Base-by-base conservation (phyloP, 1,140 invertebrate genomes). In the Anoplophora glabripennis region DNA sequence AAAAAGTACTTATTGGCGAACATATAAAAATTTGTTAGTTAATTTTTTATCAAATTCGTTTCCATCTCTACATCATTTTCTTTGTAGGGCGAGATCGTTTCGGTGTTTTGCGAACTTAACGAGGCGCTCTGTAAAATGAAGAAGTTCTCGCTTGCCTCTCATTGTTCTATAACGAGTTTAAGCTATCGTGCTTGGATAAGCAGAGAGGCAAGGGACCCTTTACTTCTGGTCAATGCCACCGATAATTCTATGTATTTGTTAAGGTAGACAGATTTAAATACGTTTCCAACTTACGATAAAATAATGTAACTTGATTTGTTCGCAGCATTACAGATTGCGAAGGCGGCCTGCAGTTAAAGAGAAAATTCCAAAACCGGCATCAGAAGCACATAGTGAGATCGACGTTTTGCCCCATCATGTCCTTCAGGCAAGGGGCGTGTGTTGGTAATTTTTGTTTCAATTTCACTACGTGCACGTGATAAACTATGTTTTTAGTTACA, bases 341-440 rank as follows among this genome's bases (percentile, higher is more conserved):
- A 66, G 88, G 87, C 41, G 79, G 79, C 33, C 68, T 90, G 12
- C 75, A 79, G 46, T 70, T 89, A 38, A 86, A 84, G 73, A 80
- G 82, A 63, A 84, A 81, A 41, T 89, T 89, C 72, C 78, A 79
- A 21, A 83, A 89, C 40, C 76, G 77, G 57, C 88, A 90, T 72
- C 79, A 77, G 52, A 77, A 77, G 59, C 77, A 83, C 67, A 73
- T 79, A 37, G 82, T 93, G 9, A 80, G 83, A 47, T 92, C 89
- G 41, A 86, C 89, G 9, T 94, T 94, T 79, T 94, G 92, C 73
- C 90, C 92, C 9, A 87, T 87, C 51, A 87, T 90, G 87, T 90
- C 89, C 56, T 89, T 89, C 73, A 79, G 88, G 62, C 85, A 89
- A 75, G 88, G 88, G 48, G 86, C 88, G 38, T 90, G 88, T 79